Evolutionary conservation across 1,140 invertebrate species (phyloP).

Genomic region (Dendroctonus ponderosae): DNA sequence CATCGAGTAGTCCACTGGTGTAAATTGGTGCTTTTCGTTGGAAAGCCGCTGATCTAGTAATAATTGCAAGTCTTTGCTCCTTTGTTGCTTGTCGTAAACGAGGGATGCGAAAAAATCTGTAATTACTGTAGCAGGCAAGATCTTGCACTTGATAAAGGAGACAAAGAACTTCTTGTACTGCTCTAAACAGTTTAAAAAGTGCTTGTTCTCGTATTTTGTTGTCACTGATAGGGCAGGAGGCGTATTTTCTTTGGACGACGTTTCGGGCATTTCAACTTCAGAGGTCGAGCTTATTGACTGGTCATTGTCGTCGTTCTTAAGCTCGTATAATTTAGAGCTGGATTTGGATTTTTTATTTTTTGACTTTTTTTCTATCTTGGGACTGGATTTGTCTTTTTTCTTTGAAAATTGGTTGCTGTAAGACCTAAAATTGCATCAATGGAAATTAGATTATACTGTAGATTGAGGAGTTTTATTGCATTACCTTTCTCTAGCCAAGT

Average conservation of each 20-base stretch:
- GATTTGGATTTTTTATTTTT: slow-evolving; percentile 58
- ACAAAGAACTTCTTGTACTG: slow-evolving; percentile 70
- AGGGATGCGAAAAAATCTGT: slow-evolving; percentile 40
- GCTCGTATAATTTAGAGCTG: slow-evolving; percentile 54
- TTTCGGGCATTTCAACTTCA: slow-evolving; percentile 21
- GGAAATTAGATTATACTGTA: not conserved
- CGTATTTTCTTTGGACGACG: slow-evolving; percentile 25
- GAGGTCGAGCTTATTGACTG: slow-evolving; percentile 22
- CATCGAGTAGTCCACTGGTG: slow-evolving; percentile 30
- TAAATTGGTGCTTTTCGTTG: slow-evolving; percentile 34
- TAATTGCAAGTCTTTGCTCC: slow-evolving; percentile 52
- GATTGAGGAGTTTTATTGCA: not conserved
- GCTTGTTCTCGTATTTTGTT: slow-evolving; percentile 47
- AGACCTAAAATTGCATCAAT: slow-evolving; percentile 28
- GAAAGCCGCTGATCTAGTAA: slow-evolving; percentile 44
- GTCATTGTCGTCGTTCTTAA: slow-evolving; percentile 52
- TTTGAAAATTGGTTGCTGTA: slow-evolving; percentile 53
- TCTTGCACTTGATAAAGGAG: slow-evolving; percentile 54
- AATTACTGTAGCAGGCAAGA: slow-evolving; percentile 48
- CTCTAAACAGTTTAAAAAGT: slow-evolving; percentile 59
- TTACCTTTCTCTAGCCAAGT: slow-evolving; percentile 44
- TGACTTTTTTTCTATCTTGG: slow-evolving; percentile 54
- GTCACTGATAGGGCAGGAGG: slow-evolving; percentile 4
- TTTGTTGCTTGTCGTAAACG: slow-evolving; percentile 47
- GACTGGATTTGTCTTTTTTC: slow-evolving; percentile 52